Base-by-base conservation (phyloP, 1,140 invertebrate species). In the Drosophila tani region DNA sequence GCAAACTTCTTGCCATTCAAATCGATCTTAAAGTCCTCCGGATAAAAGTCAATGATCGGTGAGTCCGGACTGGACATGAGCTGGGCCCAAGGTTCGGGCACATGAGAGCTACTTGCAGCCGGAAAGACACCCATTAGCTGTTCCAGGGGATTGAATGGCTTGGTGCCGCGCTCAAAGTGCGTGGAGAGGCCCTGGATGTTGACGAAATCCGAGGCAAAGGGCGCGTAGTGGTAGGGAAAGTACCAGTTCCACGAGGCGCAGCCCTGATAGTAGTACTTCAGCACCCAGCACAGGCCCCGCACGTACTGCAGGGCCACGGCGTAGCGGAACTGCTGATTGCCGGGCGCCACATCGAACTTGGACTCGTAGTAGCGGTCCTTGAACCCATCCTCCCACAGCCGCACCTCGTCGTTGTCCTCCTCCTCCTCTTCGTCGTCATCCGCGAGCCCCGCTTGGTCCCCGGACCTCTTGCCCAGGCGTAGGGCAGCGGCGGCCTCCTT, bases 241-340 rank as follows among this genome's bases (percentile, higher is more conserved):
- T 99, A 99, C 99, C 99, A 99, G 93, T 99, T 98, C 99, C 99
- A 99, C 3, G 98, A 99, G 21, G 98, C 97, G 94, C 99, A 99
- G 47, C 99, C 99, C 95, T 99, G 99, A 94, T 99, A 99, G 93
- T 99, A 99, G 94, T 99, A 99, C 66, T 96, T 95, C 15, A 99
- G 94, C 8, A 99, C 99, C 99, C 99, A 99, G 93, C 98, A 99
- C 11, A 99, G 94, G 0, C 99, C 99, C 49, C 96, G 94, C 0
- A 99, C 98, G 94, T 99, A 99, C 93, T 99, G 97, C 57, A 97
- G 94, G 8, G 97, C 98, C 9, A 99, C 98, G 82, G 96, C 96
- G 84, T 97, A 96, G 93, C 98, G 95, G 93, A 99, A 99, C 76
- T 96, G 96, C 14, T 96, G 90, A 92, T 99, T 97, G 41, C 97